phyloP scores from a whole-genome alignment of 2,797 vertebrate species.

The Enteromius argenteus region DNA sequence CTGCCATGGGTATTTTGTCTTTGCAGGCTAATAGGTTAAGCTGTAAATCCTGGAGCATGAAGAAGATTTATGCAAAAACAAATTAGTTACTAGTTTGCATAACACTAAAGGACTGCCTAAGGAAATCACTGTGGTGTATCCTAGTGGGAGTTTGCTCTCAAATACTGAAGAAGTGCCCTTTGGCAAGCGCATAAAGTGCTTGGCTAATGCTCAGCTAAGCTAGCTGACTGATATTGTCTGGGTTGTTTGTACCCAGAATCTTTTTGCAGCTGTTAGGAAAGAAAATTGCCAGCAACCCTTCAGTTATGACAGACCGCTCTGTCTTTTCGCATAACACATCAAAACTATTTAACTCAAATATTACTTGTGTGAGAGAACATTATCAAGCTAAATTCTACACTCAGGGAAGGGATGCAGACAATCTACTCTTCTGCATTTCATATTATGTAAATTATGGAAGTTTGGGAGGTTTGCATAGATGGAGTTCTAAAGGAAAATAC shows the following conservation, averaged over 20 bases:
- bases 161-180: slow-evolving; percentile 10
- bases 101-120: slow-evolving; percentile 16
- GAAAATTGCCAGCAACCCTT: slow-evolving; percentile 66
- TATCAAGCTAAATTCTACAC: not conserved
- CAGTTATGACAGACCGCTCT: slow-evolving; percentile 61
- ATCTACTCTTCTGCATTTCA: not conserved
- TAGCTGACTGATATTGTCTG: slow-evolving; percentile 19
- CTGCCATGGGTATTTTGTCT: not conserved
- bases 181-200: slow-evolving; percentile 1
- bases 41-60: not conserved
- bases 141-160: slow-evolving; percentile 12
- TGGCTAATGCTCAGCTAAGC: slow-evolving; percentile 10
- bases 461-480: not conserved
- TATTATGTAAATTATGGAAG: not conserved
- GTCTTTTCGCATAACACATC: slow-evolving; percentile 13
- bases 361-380: not conserved
- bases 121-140: slow-evolving; percentile 7
- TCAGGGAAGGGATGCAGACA: not conserved
- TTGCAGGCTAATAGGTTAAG: not conserved
- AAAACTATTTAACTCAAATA: not conserved
- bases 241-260: slow-evolving; percentile 55
- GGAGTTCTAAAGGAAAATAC: not conserved
- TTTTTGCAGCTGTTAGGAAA: slow-evolving; percentile 67
- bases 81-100: slow-evolving; percentile 24
- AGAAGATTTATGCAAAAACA: slow-evolving; percentile 11